Evolutionary conservation across 2,888 invertebrate genomes (phyloP), one percentile per base, ranked within the genome.

Genomic region (Tetramorium bicarinatum): DNA sequence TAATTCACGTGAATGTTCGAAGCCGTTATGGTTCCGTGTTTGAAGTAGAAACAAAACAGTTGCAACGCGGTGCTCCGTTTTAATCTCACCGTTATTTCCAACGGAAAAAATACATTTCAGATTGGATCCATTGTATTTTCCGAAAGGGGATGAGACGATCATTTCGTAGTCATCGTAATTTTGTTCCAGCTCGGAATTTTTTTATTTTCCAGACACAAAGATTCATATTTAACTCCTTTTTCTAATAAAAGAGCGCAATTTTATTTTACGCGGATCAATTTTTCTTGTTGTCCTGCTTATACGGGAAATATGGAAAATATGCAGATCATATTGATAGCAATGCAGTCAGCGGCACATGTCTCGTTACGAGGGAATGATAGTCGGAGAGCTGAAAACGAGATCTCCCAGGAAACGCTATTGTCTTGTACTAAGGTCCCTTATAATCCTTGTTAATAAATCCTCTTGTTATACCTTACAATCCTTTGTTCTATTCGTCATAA

Each of bases 391-490:
- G 25, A 54, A 67, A 77, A 67, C 29, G 54, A 67, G 77, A 77
- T 54, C 54, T 77, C 77, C 67, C 77, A 67, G 77, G 77, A 56
- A 77, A 77, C 54, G 77, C 77, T 54, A 77, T 67, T 77, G 77
- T 77, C 77, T 77, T 54, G 67, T 11, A n/a, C 47, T 67, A 77
- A 77, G 77, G 77, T 77, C 67, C 54, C 67, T 77, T 67, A 67
- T 77, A 77, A 77, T 77, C 77, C 77, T 67, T 67, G 77, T 77
- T 77, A 77, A 77, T 77, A 77, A 77, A 77, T 67, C 77, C 77
- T 67, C 77, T 54, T 77, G 77, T 77, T 67, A 77, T 67, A 77
- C 67, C 54, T 38, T 77, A n/a, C 67, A 15, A 67, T 67, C 41
- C 77, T 67, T 77, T 77, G 67, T 77, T 77, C 67, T 41, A 77